A percentile compares a stretch with the other conserved stretches of the same genome.
These are phyloP conservation scores for Stenotaenia linearis DNA, from an alignment of 2,888 invertebrate genomes.

Conservation along the genomic window DNA sequence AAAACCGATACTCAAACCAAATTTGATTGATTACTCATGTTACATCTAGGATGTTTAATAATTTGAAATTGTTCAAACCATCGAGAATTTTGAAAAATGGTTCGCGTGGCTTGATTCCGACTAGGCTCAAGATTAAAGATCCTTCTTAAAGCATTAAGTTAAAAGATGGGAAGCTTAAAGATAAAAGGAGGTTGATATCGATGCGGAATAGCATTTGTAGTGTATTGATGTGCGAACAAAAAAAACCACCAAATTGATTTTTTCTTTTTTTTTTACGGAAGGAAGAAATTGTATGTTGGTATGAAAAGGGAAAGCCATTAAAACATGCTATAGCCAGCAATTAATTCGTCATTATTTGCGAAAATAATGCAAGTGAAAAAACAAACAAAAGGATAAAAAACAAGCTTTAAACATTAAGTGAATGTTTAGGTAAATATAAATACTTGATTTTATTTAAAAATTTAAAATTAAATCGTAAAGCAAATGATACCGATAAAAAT, in stretches of 20 bases:
- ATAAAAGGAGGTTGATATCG: not conserved
- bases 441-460: too few relatives aligned
- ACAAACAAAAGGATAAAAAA: not conserved
- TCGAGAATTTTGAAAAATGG: not conserved
- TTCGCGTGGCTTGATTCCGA: not conserved
- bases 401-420: too few relatives aligned
- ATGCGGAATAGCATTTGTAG: constrained; percentile 3
- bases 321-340: not conserved
- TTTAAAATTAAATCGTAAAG: too few relatives aligned
- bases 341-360: not conserved
- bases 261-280: not conserved
- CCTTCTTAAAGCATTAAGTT: not conserved
- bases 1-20: not conserved
- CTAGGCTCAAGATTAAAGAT: not conserved
- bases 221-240: not conserved
- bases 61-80: not conserved
- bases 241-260: constrained; percentile 2
- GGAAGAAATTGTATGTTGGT: not conserved
- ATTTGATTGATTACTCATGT: not conserved
- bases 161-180: not conserved
- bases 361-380: not conserved
- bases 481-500: too few relatives aligned
- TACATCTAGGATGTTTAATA: not conserved
- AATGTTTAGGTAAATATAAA: too few relatives aligned
- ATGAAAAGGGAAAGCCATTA: not conserved